phyloP scores from a whole-genome alignment of 92 coral and sea anemone species.

The Parazoanthus darwini region DNA sequence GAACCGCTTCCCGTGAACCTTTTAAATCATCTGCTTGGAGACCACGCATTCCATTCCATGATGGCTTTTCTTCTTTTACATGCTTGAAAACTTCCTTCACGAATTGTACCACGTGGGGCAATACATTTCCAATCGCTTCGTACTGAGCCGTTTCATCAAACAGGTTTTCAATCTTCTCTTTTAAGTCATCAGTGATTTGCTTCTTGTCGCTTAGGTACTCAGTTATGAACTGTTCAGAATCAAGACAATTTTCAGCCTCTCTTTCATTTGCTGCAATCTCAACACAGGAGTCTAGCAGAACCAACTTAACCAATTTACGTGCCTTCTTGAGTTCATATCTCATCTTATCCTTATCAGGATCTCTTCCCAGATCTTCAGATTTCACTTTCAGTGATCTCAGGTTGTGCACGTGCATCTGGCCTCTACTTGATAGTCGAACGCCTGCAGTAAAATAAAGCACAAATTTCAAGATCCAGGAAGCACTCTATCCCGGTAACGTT shows the following conservation, averaged over 20 bases:
- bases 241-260: not conserved
- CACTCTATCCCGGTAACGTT: not conserved
- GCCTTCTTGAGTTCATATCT: not conserved
- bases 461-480: not conserved
- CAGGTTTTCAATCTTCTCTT: not conserved
- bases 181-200: not conserved
- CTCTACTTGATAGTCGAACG: too few species aligned
- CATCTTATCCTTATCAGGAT: not conserved
- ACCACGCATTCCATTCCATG: slow-evolving; percentile 24
- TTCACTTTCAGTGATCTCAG: not conserved
- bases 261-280: not conserved
- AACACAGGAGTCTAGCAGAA: slow-evolving; percentile 15
- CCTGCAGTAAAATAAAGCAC: too few species aligned
- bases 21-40: not conserved
- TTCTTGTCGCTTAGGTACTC: not conserved
- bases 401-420: not conserved
- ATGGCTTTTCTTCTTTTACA: not conserved
- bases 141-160: not conserved
- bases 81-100: slow-evolving; percentile 23
- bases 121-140: too few species aligned
- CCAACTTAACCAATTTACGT: not conserved
- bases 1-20: not conserved
- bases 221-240: slow-evolving; percentile 24
- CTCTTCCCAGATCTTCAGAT: not conserved
- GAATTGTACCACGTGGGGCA: too few species aligned